These are phyloP conservation scores for Noctua janthina DNA, from an alignment of 2,888 invertebrate species.

Conservation along the genomic window DNA sequence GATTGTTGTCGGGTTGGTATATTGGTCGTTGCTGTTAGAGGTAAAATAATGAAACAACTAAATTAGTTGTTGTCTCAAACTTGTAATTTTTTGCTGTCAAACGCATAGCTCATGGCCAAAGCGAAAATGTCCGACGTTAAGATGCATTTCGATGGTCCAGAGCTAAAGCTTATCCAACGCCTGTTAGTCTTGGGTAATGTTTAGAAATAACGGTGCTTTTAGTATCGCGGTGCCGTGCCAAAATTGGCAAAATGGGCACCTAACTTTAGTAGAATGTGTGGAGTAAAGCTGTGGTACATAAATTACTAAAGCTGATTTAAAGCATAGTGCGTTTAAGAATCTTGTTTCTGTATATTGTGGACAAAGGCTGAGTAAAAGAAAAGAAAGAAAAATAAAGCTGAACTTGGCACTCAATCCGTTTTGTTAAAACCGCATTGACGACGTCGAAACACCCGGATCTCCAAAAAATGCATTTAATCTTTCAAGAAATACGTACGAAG, in stretches of 20 bases:
- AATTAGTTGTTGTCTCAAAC: too few relatives aligned
- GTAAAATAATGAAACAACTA: not conserved
- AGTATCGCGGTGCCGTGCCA: not conserved
- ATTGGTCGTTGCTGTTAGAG: not conserved
- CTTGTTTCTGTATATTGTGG: not conserved
- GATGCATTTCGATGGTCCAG: not conserved
- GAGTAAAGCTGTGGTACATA: not conserved
- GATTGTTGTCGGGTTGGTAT: too few relatives aligned
- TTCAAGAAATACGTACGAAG: not conserved
- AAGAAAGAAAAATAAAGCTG: not conserved
- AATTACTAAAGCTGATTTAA: not conserved
- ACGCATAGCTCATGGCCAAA: not conserved
- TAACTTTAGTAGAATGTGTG: not conserved
- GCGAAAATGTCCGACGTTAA: not conserved
- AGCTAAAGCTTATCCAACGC: not conserved
- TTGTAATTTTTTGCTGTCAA: too few relatives aligned
- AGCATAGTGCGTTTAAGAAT: slow-evolving; percentile 5
- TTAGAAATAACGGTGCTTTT: not conserved
- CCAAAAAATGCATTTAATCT: slow-evolving; percentile 17
- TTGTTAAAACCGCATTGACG: slow-evolving; percentile 15
- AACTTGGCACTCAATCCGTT: slow-evolving; percentile 19
- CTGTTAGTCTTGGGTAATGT: not conserved
- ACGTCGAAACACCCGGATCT: not conserved
- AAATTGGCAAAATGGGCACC: slow-evolving; percentile 4
- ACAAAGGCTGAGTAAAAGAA: not conserved